Evolutionary conservation across 2,113 vertebrate genomes (phyloP).

Genomic region (Bubo scandiacus): DNA sequence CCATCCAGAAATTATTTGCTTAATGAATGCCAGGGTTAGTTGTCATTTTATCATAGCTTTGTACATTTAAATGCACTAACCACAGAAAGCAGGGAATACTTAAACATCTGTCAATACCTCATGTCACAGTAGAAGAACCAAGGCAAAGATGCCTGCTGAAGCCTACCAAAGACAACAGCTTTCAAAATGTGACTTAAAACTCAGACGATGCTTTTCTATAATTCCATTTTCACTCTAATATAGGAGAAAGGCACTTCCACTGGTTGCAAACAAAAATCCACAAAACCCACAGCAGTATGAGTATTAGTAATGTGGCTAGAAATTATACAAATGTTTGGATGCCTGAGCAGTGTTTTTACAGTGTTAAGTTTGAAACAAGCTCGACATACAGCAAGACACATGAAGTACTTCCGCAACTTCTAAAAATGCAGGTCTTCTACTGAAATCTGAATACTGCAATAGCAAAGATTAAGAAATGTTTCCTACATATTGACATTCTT

Average conservation of each 20-base stretch:
- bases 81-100: neutral
- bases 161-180: neutral
- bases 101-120: neutral
- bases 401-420: neutral
- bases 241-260: neutral
- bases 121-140: neutral
- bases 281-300: neutral
- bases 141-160: neutral
- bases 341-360: neutral
- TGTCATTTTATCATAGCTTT: neutral
- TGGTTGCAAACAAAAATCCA: neutral
- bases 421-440: neutral
- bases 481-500: neutral
- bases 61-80: neutral
- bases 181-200: neutral
- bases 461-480: neutral
- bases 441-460: neutral
- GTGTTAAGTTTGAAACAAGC: neutral
- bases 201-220: neutral
- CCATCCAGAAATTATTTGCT: neutral
- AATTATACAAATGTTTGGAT: neutral
- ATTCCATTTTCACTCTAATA: neutral
- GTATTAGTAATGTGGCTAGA: fast-evolving
- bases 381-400: neutral
- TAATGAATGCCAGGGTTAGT: neutral